Base-by-base conservation (phyloP, 2,113 vertebrate species). In the Ammodytes dubius region DNA sequence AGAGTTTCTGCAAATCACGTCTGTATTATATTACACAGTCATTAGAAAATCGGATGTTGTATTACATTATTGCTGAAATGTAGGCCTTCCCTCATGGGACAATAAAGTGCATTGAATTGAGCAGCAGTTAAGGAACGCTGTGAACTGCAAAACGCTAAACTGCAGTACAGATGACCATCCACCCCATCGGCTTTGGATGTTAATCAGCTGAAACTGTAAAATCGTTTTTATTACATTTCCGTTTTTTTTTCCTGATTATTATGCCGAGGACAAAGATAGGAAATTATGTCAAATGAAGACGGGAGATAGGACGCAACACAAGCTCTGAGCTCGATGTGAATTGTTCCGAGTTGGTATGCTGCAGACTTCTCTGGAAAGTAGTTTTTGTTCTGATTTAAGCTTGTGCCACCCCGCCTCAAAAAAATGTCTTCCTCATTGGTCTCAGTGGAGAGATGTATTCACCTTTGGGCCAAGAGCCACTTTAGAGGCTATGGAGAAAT, bases 281-380 rank as follows among this genome's bases (percentile, higher is more conserved):
- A 82, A 82, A 80, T 85, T 85, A 50, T 77, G 50, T 54, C 73
- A 77, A 87, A 88, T 74, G 79, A 71, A 89, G 64, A 64, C 8
- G 4, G 58, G 19, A 2, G 40, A 77, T 85, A 37, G 82, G 82
- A 74, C 27, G 7, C 57, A 80, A 59, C 14, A 47, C 17, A 63
- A 61, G 47, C 49, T 71, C 35, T 84, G 70, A 72, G 45, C 66
- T 80, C 2, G 7, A 74, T 76, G 66, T 78, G 47, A 84, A 72
- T 60, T 52, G 57, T 71, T 78, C 65, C 3, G n/a, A 86, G 73
- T 60, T 86, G 15, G 10, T 64, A 65, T 82, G 54, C 54, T 60
- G 63, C 67, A 42, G 63, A 68, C 54, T 75, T 76, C 43, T n/a
- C 17, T 74, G 63, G 35, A 54, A 66, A 66, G 27, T 17, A 50